Conservation (phyloP, 2,113 vertebrate species). For the Rhinopomastus cyanomelas region DNA sequence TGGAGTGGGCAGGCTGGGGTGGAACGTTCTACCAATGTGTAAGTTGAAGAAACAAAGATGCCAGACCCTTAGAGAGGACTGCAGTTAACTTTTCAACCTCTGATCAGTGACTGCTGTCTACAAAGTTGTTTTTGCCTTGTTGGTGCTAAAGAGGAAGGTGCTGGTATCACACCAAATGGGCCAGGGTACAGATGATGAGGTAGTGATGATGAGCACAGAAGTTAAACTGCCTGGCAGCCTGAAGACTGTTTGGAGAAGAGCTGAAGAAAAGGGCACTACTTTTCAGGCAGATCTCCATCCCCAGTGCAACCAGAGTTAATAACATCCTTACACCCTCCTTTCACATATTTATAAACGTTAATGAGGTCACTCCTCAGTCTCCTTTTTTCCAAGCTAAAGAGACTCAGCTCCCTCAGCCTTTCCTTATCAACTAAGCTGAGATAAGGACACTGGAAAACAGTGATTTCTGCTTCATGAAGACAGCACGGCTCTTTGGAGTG, state of each 20-base stretch:
- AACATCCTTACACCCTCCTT: not conserved
- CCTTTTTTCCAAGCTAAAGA: too few relatives aligned
- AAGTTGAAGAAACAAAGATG: slow-evolving; percentile 5
- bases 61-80: not conserved
- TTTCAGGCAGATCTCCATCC: not conserved
- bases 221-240: not conserved
- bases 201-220: not conserved
- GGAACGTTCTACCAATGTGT: not conserved
- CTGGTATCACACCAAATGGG: not conserved
- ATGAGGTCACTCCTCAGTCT: too few relatives aligned
- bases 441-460: not conserved
- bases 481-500: not conserved
- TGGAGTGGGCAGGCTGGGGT: slow-evolving; percentile 23
- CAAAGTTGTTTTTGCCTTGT: not conserved
- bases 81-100: not conserved
- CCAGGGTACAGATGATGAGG: not conserved
- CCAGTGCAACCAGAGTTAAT: not conserved
- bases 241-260: not conserved
- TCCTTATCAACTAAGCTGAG: not conserved
- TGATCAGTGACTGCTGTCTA: not conserved
- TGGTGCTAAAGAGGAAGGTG: not conserved
- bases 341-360: too few relatives aligned
- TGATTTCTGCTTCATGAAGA: not conserved
- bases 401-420: too few relatives aligned
- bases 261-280: not conserved